Percentiles rank a stretch among this genome's conserved stretches.
Evolutionary conservation across 2,797 vertebrate species (phyloP).

Genomic region (Pipistrellus kuhlii): DNA sequence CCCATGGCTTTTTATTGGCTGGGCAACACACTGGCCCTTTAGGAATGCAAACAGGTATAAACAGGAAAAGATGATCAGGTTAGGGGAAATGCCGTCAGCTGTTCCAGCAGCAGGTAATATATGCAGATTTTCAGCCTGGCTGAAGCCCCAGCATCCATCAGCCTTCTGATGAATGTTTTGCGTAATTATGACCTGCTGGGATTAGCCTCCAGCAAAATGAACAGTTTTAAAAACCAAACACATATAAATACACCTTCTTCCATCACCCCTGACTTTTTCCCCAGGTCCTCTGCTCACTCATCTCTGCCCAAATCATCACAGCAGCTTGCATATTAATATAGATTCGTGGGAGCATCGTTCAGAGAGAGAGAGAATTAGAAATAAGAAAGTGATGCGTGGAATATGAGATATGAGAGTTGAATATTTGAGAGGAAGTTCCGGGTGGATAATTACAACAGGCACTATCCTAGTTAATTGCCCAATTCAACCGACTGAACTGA

Average conservation of each 20-base stretch:
- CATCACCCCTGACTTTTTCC: background rate
- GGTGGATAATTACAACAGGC: background rate
- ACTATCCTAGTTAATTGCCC: slow-evolving; percentile 37
- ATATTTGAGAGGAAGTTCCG: slow-evolving; percentile 42
- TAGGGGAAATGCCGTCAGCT: too few species aligned
- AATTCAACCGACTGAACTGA: slow-evolving; percentile 47
- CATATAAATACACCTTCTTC: background rate
- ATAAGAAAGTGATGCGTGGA: background rate
- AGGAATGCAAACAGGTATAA: too few species aligned
- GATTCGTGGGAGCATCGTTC: background rate
- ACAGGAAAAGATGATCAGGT: too few species aligned
- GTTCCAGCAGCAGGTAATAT: too few species aligned
- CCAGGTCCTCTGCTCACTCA: background rate
- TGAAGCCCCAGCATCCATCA: too few species aligned
- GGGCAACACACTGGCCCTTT: too few species aligned
- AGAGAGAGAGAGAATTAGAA: slow-evolving; percentile 56
- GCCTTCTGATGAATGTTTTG: too few species aligned
- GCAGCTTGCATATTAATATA: background rate
- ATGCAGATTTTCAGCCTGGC: too few species aligned
- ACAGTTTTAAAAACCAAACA: background rate
- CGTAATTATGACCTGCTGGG: too few species aligned
- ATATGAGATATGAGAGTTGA: background rate
- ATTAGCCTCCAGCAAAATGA: background rate
- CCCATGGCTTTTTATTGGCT: too few species aligned
- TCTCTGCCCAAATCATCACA: background rate